Conservation (phyloP, 2,797 vertebrate species). For the Sebastes dallii region DNA sequence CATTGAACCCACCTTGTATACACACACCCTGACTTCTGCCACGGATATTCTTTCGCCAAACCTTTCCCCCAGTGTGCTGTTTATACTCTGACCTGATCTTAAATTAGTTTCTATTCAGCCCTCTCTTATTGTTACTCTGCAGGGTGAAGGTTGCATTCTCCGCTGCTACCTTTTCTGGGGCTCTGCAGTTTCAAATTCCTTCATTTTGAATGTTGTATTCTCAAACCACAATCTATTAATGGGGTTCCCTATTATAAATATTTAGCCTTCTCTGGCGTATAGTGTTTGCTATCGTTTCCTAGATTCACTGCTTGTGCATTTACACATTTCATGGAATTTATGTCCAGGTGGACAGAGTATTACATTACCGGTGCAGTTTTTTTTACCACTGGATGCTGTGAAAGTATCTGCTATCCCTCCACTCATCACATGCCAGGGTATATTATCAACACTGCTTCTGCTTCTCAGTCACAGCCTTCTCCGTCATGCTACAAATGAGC, state of each 20-base stretch:
- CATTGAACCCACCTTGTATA: slow-evolving; percentile 49
- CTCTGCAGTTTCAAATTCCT: slow-evolving; percentile 7
- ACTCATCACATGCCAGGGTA: neutral
- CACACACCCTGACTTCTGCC: slow-evolving; percentile 30
- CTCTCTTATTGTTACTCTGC: slow-evolving; percentile 24
- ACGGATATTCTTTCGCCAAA: slow-evolving; percentile 27
- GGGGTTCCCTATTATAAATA: slow-evolving; percentile 12
- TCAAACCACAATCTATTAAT: slow-evolving; percentile 33
- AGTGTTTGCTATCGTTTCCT: neutral
- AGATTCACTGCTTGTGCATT: neutral
- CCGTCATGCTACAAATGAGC: slow-evolving; percentile 9
- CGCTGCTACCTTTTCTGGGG: neutral
- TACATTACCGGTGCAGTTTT: neutral
- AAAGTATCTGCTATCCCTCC: slow-evolving; percentile 14
- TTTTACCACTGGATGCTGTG: slow-evolving; percentile 2
- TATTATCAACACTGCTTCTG: slow-evolving; percentile 11
- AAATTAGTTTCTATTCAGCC: slow-evolving; percentile 41
- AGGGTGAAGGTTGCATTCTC: slow-evolving; percentile 30
- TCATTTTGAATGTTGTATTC: slow-evolving; percentile 11
- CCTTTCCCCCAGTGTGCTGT: slow-evolving; percentile 39
- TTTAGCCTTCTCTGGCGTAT: neutral
- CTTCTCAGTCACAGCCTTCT: slow-evolving; percentile 1
- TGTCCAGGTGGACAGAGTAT: neutral
- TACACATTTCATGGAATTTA: neutral
- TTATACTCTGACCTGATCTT: slow-evolving; percentile 46